Base-by-base conservation (phyloP, 2,888 invertebrate genomes). In the Trissonchulus latispiculum region DNA sequence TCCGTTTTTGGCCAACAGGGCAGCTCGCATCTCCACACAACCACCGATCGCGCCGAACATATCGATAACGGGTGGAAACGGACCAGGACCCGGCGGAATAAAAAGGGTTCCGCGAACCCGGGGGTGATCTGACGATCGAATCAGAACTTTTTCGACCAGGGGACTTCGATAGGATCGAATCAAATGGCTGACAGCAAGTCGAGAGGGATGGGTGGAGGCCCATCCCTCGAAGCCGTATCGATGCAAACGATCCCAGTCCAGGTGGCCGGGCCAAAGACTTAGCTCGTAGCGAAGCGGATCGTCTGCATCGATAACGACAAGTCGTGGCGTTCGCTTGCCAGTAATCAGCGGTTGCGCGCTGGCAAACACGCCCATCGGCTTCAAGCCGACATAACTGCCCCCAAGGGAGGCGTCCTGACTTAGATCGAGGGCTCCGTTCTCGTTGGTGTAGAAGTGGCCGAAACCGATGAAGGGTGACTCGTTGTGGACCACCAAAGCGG, bases 21-120 rank as follows among this genome's bases (percentile, higher is more conserved):
- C 79, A n/a, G 81, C 78, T 18, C 82, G 76, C 71, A 73, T 77
- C 71, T 81, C 80, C n/a, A 78, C 75, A 15, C 80, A 37, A 1
- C 81, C 82, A 1, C 82, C 82, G 1, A 77, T 78, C 28, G 77
- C 76, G 0, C 82, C 82, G 75, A 80, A 82, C 76, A 81, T 71
- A 72, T 82, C 82, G 70, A 82, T 78, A 1, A 37, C 36, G 2
- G 29, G 15, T 29, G 23, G 29, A 29, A 37, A 36, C 29, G 35
- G 35, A 2, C 66, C 61, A 33, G 31, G 35, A 29, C 72, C 48
- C 18, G 33, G n/a, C 59, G 35, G 59, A 2, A 73, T 48, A 61
- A 37, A 29, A 32, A 35, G 31, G 28, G 48, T 76, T 18, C 33
- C 61, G n/a, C 2, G 18, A n/a, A 61, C 32, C 48, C 48, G 8